Evolutionary conservation across 2,888 invertebrate species (phyloP), one percentile per base, ranked within the genome.

Genomic region (Apamea epomidion): DNA sequence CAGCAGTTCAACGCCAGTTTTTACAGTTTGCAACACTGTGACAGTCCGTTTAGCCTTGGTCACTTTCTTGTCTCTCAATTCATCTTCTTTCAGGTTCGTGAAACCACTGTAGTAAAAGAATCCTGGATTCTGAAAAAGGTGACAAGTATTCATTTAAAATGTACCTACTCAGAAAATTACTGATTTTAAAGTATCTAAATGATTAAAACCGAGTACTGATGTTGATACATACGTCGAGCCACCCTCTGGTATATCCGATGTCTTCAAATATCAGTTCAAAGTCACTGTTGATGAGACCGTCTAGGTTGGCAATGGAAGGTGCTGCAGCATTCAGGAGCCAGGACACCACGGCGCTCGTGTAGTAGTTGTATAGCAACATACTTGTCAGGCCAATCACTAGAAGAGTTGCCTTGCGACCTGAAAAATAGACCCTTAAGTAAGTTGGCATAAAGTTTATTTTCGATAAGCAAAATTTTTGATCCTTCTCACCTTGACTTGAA

Each of bases 291-390:
- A 97, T 95, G 37, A 97, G 95, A 18, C 96, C 97, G n/a, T 96
- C 95, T 25, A 97, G 87, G 42, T 94, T 94, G 60, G 93, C 93
- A 42, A 97, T 93, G 14, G 96, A 95, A 2, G 96, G 95, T 0
- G 97, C 94, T 0, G 96, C 95, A 0, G 97, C 97, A 78, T 94
- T 97, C 68, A 97, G 94, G n/a, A 97, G 93, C 92, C 97, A 97
- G 0, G 97, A 97, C 2, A 97, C 97, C 67, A 97, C 97, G 86
- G 97, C 97, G 78, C 97, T 97, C 0, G 97, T 97, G 92, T 97
- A 97, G 93, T 97, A 97, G 92, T 97, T 97, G 90, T 97, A 97
- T 2, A 97, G 92, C 14, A 97, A 91, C 93, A 97, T 95, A 82
- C 96, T 96, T 4, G 94, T 95, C 14, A 96, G 51, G 0, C 96